phyloP scores from a whole-genome alignment of 2,888 invertebrate species.

The Harpalus rubripes region DNA sequence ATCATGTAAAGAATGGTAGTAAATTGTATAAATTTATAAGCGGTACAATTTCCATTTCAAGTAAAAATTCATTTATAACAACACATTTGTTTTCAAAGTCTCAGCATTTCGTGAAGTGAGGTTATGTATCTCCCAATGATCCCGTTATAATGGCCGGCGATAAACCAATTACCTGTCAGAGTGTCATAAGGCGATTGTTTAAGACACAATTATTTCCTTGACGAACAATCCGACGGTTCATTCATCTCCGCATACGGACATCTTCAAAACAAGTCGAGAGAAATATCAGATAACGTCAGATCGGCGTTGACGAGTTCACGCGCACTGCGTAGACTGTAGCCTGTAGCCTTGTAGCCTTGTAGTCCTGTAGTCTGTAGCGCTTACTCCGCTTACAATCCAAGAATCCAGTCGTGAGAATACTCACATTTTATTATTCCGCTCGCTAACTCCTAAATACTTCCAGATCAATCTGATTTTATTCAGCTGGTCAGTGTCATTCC shows the following conservation, averaged over 20 bases:
- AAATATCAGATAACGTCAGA: conserved; percentile 54
- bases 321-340: background rate
- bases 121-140: background rate
- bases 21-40: too few relatives aligned
- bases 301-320: conserved; percentile 32
- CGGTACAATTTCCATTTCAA: too few relatives aligned
- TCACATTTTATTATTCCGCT: conserved; percentile 26
- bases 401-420: conserved; percentile 15
- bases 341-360: background rate
- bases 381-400: background rate
- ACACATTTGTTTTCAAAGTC: background rate
- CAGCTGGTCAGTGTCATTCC: conserved; percentile 31
- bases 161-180: conserved; percentile 9
- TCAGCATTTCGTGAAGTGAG: background rate
- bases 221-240: conserved; percentile 4
- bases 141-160: background rate
- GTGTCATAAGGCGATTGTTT: conserved; percentile 8
- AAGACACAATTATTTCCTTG: conserved; percentile 1
- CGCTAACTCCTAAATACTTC: conserved; percentile 26
- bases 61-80: too few relatives aligned
- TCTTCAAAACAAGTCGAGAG: conserved; percentile 54
- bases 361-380: background rate
- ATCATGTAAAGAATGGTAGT: too few relatives aligned
- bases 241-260: conserved; percentile 1
- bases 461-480: conserved; percentile 29